Conservation (phyloP, 2,797 vertebrate species). For the Rhinophrynus dorsalis region DNA sequence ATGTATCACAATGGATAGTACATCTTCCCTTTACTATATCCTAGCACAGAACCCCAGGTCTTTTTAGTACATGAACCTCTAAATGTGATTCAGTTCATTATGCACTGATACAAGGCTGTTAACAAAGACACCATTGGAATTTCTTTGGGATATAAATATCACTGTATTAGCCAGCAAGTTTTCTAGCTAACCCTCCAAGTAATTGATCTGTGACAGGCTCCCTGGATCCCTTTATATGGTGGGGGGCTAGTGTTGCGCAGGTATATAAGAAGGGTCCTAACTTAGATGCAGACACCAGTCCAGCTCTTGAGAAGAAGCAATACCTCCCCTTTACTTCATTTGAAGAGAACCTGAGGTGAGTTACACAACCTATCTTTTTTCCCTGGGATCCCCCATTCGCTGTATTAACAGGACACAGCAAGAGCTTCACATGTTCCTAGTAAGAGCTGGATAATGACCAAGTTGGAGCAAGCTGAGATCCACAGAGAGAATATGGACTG, state of each 20-base stretch:
- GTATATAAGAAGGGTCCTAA: conserved; percentile 50
- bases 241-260: conserved; percentile 47
- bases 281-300: conserved; percentile 25
- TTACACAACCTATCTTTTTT: background rate
- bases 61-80: no score
- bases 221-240: conserved; percentile 55
- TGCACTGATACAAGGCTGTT: conserved; percentile 49
- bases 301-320: conserved; percentile 18
- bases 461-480: background rate
- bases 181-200: conserved; percentile 40
- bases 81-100: conserved; percentile 23
- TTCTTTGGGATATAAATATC: conserved; percentile 60
- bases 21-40: no score
- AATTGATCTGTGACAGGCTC: conserved; percentile 50
- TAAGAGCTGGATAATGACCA: background rate
- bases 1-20: no score
- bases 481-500: background rate
- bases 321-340: conserved; percentile 1
- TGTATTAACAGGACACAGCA: background rate
- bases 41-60: no score
- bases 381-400: background rate
- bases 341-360: conserved; percentile 51
- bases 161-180: conserved; percentile 58
- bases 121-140: conserved; percentile 50
- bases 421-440: background rate